Conservation (phyloP, 1,140 invertebrate genomes). For the Hylaeus volcanicus region DNA sequence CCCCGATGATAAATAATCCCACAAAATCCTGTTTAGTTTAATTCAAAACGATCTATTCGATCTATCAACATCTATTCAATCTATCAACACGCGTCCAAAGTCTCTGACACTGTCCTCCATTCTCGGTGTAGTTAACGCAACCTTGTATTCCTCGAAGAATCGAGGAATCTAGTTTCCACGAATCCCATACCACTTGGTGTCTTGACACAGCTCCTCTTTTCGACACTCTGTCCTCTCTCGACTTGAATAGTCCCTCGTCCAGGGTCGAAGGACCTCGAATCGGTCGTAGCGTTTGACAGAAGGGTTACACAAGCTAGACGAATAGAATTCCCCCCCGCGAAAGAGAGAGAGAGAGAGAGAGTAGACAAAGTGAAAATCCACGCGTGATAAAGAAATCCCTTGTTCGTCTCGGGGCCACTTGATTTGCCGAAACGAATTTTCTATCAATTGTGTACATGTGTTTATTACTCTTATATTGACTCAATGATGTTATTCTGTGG, state of each 20-base stretch:
- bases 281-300: neutral
- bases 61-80: too few relatives aligned
- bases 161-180: neutral
- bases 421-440: conserved; percentile 46
- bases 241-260: neutral
- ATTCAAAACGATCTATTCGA: too few relatives aligned
- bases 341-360: neutral
- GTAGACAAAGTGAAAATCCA: neutral
- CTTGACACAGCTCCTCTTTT: neutral
- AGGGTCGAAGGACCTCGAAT: neutral
- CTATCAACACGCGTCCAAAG: too few relatives aligned
- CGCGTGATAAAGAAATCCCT: neutral
- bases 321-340: conserved; percentile 11
- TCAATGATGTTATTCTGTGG: conserved; percentile 78
- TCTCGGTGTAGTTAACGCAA: too few relatives aligned
- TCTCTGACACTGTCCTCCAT: too few relatives aligned
- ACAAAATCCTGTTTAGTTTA: too few relatives aligned
- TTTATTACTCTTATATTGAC: conserved; percentile 74
- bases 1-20: too few relatives aligned
- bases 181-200: neutral
- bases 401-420: conserved; percentile 3
- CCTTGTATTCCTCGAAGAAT: too few relatives aligned
- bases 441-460: conserved; percentile 70
- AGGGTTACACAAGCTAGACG: conserved; percentile 4
- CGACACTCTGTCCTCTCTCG: neutral